These are phyloP conservation scores for Sphaerophoria rueppellii DNA, from an alignment of 2,888 invertebrate genomes.

Conservation along the genomic window DNA sequence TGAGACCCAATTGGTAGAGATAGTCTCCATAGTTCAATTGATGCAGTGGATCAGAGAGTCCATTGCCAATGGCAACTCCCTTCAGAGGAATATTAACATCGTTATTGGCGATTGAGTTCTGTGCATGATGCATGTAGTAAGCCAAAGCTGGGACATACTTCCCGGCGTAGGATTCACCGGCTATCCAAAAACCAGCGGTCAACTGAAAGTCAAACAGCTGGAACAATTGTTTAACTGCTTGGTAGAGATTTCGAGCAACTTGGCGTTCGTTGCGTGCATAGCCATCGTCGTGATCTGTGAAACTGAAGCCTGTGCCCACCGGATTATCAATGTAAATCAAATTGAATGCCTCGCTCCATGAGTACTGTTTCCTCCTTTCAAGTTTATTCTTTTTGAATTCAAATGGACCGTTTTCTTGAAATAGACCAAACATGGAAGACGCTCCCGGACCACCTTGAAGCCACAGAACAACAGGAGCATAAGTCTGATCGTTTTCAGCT, in stretches of 20 bases:
- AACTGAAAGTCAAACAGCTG: slow-evolving; percentile 90
- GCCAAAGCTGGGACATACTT: slow-evolving; percentile 89
- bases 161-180: slow-evolving; percentile 95
- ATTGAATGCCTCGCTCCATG: slow-evolving; percentile 90
- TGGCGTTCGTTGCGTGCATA: slow-evolving; percentile 90
- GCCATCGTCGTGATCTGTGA: slow-evolving; percentile 89
- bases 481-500: slow-evolving; percentile 83
- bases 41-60: slow-evolving; percentile 89
- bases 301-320: slow-evolving; percentile 96
- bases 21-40: slow-evolving; percentile 91
- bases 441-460: slow-evolving; percentile 94
- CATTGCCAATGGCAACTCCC: slow-evolving; percentile 88
- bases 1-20: slow-evolving; percentile 88
- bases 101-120: slow-evolving; percentile 78
- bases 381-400: slow-evolving; percentile 82
- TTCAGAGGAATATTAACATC: slow-evolving; percentile 80
- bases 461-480: slow-evolving; percentile 91
- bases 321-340: slow-evolving; percentile 97
- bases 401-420: slow-evolving; percentile 93
- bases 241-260: slow-evolving; percentile 91
- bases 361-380: slow-evolving; percentile 85
- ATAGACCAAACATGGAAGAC: slow-evolving; percentile 90
- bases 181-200: slow-evolving; percentile 90
- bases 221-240: slow-evolving; percentile 91
- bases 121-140: slow-evolving; percentile 84